Evolutionary conservation across 2,113 vertebrate species (phyloP).

Genomic region (Phylloscopus trochilus): DNA sequence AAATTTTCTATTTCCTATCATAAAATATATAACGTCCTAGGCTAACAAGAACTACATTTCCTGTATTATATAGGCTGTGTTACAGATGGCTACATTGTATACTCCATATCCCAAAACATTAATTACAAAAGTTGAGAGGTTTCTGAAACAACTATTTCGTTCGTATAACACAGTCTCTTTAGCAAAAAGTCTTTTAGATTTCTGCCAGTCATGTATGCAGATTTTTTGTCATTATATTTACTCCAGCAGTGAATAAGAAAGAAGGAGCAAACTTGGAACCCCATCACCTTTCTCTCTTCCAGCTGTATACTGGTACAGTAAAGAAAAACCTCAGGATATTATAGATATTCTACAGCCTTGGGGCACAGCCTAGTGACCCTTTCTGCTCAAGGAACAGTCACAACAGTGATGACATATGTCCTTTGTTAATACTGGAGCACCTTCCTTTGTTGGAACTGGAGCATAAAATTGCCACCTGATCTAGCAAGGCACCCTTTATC

Average conservation of each 20-base stretch:
- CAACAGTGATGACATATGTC: background rate
- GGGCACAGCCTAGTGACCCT: background rate
- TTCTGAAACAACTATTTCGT: background rate
- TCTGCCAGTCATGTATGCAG: background rate
- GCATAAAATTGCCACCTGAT: background rate
- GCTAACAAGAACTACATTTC: background rate
- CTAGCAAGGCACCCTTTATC: background rate
- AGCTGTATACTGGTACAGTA: background rate
- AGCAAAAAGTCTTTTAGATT: background rate
- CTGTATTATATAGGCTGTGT: background rate
- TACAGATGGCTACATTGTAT: background rate
- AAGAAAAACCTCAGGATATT: background rate
- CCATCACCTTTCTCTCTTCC: background rate
- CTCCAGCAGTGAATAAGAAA: background rate
- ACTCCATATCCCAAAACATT: background rate
- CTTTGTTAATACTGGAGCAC: background rate
- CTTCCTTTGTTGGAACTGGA: background rate
- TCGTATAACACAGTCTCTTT: background rate
- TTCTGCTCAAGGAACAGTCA: background rate
- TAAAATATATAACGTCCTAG: background rate
- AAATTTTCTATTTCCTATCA: background rate
- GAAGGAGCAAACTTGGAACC: background rate
- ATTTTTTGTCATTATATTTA: background rate
- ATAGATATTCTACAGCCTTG: background rate
- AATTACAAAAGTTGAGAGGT: background rate